Evolutionary conservation across 1,140 invertebrate genomes (phyloP).

Genomic region (Propsilocerus akamusi): DNA sequence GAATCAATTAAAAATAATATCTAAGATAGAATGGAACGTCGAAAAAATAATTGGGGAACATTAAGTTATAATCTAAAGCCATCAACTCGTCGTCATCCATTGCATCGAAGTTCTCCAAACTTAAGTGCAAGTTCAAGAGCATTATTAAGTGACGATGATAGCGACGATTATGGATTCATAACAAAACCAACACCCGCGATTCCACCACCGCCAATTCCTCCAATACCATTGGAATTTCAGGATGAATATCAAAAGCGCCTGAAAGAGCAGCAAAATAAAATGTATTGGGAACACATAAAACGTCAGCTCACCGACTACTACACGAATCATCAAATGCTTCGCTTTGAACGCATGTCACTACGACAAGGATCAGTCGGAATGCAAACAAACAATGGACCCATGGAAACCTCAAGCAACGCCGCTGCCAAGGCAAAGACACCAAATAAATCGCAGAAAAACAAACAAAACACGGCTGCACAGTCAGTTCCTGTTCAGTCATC

Average conservation of each 20-base stretch:
- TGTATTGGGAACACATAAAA: not conserved
- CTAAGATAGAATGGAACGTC: not conserved
- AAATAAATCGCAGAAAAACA: not conserved
- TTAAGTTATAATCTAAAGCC: not conserved
- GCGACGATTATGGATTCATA: not conserved
- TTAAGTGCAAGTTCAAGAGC: not conserved
- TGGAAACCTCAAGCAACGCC: not conserved
- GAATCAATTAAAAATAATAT: too few species aligned
- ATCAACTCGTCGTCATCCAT: not conserved
- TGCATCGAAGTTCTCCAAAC: not conserved
- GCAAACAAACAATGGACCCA: not conserved
- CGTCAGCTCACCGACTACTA: not conserved
- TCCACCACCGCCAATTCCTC: not conserved
- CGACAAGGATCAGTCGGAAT: not conserved
- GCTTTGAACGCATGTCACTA: not conserved
- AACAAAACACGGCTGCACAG: not conserved
- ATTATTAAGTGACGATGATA: not conserved
- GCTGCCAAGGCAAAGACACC: not conserved
- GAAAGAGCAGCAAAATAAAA: not conserved
- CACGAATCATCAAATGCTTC: not conserved
- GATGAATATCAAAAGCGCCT: not conserved
- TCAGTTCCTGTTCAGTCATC: conserved; percentile 3
- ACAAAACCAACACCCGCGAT: not conserved
- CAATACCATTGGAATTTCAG: not conserved
- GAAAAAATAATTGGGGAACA: not conserved